Evolutionary conservation across 2,888 invertebrate species (phyloP), one percentile per base, ranked within the genome.

Genomic region (Mythimna vitellina): DNA sequence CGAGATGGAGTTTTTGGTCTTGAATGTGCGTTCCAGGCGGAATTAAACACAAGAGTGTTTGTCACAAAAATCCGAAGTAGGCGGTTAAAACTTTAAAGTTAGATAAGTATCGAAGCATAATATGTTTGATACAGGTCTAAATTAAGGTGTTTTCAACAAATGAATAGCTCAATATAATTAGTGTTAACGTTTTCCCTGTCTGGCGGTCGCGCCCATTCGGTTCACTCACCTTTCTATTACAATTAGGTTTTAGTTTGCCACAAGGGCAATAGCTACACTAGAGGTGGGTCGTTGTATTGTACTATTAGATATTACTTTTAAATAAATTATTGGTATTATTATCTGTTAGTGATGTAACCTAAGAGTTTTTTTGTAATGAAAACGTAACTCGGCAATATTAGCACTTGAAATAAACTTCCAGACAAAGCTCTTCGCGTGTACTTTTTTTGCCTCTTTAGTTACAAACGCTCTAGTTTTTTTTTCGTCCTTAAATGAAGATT

Each of bases 171-270:
- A 65, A 67, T 12, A 32, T 78, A 68, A 81, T 81, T 72, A 72
- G 58, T 65, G 54, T 25, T 67, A 54, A 17, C 46, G 65, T 69
- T 65, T 70, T 62, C 68, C 53, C 63, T 69, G 82, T 57, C 25
- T 38, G 60, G 35, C 35, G 51, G 73, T 20, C 76, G 65, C 76
- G 61, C 70, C 77, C 57, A 46, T 57, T n/a, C 22, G 51, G 82
- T 67, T 77, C 76, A 80, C 57, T 76, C 66, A 73, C 72, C 62
- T 80, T 58, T 63, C 60, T 72, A 70, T 62, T 64, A 75, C 61
- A 38, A 57, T 54, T 56, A 57, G 22, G 35, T 63, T 83, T 63
- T 42, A 70, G 42, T 54, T 35, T 8, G 14, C 32, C 46, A 72
- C 67, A 65, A 70, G 58, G 78, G 66, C 70, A 53, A 25, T 58